Evolutionary conservation across 1,140 invertebrate species (phyloP).

Genomic region (Hypothenemus hampei): DNA sequence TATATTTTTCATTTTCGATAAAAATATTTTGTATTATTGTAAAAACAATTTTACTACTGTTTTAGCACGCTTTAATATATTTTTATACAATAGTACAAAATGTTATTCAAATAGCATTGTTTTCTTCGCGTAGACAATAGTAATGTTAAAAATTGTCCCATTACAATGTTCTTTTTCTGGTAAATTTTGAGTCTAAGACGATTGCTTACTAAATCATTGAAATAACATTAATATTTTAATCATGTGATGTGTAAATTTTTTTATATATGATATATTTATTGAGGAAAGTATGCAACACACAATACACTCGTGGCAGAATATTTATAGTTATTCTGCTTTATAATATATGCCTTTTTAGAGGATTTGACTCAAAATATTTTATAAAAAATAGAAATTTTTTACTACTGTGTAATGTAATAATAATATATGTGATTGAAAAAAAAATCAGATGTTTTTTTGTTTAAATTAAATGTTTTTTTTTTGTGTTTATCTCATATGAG

Average conservation of each 20-base stretch:
- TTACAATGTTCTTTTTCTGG: neutral
- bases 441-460: neutral
- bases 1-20: neutral
- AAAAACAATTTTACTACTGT: neutral
- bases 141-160: neutral
- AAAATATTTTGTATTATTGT: conserved; percentile 3
- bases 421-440: conserved; percentile 2
- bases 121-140: neutral
- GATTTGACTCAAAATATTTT: conserved; percentile 1
- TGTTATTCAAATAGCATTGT: neutral
- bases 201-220: neutral
- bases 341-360: conserved; percentile 1
- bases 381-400: conserved; percentile 3
- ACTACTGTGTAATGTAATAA: neutral
- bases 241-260: conserved; percentile 7
- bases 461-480: neutral
- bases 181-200: neutral
- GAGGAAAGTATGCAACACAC: neutral
- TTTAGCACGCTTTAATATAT: neutral
- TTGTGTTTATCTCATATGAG: too few relatives aligned
- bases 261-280: neutral
- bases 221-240: neutral
- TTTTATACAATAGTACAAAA: conserved; percentile 4
- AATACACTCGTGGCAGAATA: neutral
- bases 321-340: neutral